Evolutionary conservation across 1,140 invertebrate genomes (phyloP).

Genomic region (Bombus soroeensis): DNA sequence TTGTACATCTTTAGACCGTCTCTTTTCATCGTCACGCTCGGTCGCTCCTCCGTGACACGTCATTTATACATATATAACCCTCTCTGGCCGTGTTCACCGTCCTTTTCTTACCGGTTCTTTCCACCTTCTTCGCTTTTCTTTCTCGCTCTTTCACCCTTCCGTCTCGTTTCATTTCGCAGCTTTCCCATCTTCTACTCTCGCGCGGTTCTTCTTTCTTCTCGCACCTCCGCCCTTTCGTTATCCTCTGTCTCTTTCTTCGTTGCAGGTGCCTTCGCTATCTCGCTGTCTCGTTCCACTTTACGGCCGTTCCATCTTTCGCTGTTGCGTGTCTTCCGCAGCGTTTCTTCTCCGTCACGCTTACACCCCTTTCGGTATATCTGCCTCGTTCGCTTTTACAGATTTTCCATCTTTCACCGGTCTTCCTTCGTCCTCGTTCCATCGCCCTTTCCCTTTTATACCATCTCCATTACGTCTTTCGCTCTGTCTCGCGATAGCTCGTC

Average conservation of each 20-base stretch:
- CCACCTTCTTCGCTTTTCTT: too few relatives aligned
- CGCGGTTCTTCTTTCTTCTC: background rate
- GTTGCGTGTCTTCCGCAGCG: background rate
- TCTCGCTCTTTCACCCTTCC: background rate
- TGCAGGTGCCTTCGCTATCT: background rate
- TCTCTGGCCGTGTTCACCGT: background rate
- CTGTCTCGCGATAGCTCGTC: background rate
- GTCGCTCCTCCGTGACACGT: background rate
- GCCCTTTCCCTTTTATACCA: background rate
- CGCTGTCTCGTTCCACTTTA: background rate
- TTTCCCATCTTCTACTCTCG: background rate
- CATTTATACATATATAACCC: slow-evolving; percentile 31
- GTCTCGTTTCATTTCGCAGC: too few relatives aligned
- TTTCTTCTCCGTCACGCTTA: background rate
- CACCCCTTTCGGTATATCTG: background rate
- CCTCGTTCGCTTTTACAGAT: background rate
- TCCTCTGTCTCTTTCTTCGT: background rate
- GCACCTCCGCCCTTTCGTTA: background rate
- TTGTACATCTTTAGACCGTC: background rate
- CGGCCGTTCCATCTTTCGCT: background rate
- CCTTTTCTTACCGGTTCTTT: background rate
- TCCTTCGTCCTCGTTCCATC: background rate
- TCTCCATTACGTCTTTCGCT: background rate
- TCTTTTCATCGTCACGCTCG: slow-evolving; percentile 9
- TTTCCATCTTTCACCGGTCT: background rate